Conservation (phyloP, 2,113 vertebrate species). For the Microcebus griseorufus region DNA sequence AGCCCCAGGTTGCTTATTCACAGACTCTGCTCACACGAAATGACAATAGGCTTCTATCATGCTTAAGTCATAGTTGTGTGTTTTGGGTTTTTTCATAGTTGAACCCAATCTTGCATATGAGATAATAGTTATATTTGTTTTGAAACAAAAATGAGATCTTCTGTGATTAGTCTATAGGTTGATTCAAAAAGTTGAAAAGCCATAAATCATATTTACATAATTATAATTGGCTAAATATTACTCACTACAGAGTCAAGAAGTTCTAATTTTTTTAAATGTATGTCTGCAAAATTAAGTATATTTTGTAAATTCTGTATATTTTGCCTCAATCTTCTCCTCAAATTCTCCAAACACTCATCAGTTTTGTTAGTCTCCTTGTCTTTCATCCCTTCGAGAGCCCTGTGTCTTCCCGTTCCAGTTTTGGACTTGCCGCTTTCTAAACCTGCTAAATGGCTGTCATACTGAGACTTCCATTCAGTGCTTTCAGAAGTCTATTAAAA, state of each 20-base stretch:
- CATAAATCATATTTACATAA: background rate
- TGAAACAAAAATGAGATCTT: background rate
- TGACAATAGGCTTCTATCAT: background rate
- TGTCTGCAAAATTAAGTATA: background rate
- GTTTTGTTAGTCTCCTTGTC: background rate
- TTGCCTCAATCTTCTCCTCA: background rate
- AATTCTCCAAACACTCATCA: background rate
- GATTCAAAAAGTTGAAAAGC: background rate
- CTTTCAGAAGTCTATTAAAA: slow-evolving; percentile 26
- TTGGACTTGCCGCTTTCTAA: background rate
- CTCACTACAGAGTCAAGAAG: background rate
- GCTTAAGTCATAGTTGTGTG: background rate
- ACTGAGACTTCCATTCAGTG: background rate
- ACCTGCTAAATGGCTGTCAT: background rate
- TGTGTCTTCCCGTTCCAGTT: background rate
- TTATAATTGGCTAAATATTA: slow-evolving; percentile 8
- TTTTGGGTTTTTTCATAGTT: background rate
- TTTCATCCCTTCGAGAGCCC: background rate
- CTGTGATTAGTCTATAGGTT: background rate
- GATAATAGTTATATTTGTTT: background rate
- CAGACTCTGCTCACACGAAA: background rate
- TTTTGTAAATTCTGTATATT: background rate
- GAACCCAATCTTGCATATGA: background rate
- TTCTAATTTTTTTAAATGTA: background rate
- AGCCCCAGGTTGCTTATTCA: background rate